A percentile compares a stretch with the other conserved stretches of the same genome.
phyloP scores from a whole-genome alignment of 2,797 vertebrate genomes.

The Periparus ater region DNA sequence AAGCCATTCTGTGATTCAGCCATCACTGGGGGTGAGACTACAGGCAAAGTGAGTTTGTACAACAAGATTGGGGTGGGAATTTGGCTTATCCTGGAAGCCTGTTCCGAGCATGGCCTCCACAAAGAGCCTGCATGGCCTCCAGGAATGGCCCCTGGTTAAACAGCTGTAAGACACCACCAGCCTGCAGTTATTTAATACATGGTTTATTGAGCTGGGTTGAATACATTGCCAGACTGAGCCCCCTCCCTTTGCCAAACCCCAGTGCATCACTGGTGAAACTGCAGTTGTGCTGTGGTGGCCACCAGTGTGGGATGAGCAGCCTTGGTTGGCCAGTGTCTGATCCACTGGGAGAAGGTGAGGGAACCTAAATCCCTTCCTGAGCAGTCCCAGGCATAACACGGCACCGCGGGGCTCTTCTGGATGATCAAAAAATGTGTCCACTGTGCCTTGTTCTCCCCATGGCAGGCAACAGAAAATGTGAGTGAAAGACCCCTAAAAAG shows the following conservation, averaged over 20 bases:
- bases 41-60: background rate
- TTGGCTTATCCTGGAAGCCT: background rate
- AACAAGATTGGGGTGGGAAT: background rate
- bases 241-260: background rate
- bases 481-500: background rate
- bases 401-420: background rate
- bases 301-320: background rate
- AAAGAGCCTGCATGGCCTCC: background rate
- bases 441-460: background rate
- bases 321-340: background rate
- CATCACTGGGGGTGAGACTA: rapidly evolving
- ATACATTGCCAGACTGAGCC: background rate
- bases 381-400: background rate
- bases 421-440: background rate
- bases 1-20: background rate
- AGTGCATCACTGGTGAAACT: background rate
- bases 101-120: background rate
- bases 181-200: background rate
- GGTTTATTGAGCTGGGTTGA: constrained; percentile 25
- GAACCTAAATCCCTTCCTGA: background rate
- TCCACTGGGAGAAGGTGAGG: background rate
- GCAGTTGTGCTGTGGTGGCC: background rate
- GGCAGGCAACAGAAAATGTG: background rate
- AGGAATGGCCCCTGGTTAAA: background rate
- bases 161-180: background rate